Evolutionary conservation across 2,888 invertebrate species (phyloP).

Genomic region (Exocentrus adspersus): DNA sequence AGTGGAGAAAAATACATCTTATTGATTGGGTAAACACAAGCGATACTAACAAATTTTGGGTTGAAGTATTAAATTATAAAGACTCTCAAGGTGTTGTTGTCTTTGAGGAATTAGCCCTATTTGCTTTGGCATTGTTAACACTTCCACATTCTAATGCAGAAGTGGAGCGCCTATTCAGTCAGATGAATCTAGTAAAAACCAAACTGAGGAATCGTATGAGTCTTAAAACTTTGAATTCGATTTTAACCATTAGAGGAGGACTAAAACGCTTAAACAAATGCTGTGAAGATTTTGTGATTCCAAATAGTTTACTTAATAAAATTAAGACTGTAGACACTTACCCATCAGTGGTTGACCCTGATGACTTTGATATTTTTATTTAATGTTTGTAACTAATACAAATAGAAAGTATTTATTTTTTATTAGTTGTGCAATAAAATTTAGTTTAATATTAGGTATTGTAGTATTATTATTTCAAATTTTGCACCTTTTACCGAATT

Average conservation of each 20-base stretch:
- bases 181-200: too few species aligned
- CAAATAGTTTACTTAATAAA: background rate
- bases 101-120: too few species aligned
- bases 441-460: too few species aligned
- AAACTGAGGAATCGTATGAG: background rate
- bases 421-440: background rate
- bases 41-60: background rate
- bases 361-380: background rate
- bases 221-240: too few species aligned
- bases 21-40: background rate
- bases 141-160: too few species aligned
- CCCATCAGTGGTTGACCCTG: background rate
- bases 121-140: too few species aligned
- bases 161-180: background rate
- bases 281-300: background rate
- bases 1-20: background rate
- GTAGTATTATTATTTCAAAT: too few species aligned
- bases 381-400: background rate
- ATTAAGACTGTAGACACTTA: background rate
- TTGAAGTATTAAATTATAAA: background rate
- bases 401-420: background rate
- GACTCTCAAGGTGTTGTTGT: background rate
- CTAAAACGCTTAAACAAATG: too few species aligned
- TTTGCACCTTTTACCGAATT: too few species aligned
- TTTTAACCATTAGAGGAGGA: too few species aligned